Percentiles rank a stretch among this genome's conserved stretches.
Conservation (phyloP, 2,113 vertebrate species). For the Brachypteracias leptosomus region DNA sequence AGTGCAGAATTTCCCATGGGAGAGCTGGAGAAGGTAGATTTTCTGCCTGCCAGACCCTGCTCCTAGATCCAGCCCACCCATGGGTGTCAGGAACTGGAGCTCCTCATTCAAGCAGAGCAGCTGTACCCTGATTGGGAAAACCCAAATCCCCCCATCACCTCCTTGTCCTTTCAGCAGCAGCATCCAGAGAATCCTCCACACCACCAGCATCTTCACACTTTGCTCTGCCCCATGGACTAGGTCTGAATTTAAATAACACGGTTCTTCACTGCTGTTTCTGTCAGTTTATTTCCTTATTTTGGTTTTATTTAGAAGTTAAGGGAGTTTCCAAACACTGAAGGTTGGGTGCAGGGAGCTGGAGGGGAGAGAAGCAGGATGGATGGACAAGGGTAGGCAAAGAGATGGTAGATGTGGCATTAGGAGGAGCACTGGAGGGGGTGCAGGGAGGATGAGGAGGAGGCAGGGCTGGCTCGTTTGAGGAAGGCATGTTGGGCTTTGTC, state of each 20-base stretch:
- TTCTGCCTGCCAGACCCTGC: background rate
- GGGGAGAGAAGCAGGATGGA: background rate
- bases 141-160: background rate
- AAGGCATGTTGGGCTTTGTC: background rate
- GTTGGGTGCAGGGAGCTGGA: background rate
- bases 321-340: background rate
- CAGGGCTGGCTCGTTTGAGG: background rate
- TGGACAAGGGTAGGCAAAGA: background rate
- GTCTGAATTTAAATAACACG: background rate
- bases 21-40: background rate
- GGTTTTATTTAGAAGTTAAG: background rate
- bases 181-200: background rate
- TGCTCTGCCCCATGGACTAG: fast-evolving
- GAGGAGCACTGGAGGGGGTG: fast-evolving
- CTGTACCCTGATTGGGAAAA: background rate
- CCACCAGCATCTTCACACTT: fast-evolving
- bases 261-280: background rate
- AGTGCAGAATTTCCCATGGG: background rate
- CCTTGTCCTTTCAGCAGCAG: background rate
- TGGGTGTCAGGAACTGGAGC: background rate
- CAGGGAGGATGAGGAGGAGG: background rate
- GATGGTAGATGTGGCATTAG: background rate
- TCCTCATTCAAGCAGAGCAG: fast-evolving
- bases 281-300: background rate
- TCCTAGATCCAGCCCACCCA: background rate